phyloP scores from a whole-genome alignment of 2,113 vertebrate species.

The Phalacrocorax carbo region DNA sequence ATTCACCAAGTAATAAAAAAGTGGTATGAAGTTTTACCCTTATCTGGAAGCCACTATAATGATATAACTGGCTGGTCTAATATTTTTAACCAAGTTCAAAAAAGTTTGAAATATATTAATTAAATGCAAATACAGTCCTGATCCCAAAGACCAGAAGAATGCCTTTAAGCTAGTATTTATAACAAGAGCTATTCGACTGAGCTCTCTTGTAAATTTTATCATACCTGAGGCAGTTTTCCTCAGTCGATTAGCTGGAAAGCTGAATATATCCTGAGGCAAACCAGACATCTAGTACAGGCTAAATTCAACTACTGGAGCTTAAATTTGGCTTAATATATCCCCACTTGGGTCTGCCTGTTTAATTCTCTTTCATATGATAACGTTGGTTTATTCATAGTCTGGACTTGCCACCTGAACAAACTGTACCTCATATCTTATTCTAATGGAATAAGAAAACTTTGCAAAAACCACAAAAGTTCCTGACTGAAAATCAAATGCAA shows the following conservation, averaged over 20 bases:
- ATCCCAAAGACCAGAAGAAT: conserved; percentile 76
- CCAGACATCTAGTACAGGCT: conserved; percentile 81
- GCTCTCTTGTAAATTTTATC: conserved; percentile 88
- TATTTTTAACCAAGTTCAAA: conserved; percentile 68
- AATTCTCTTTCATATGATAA: conserved; percentile 86
- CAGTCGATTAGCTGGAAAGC: conserved; percentile 76
- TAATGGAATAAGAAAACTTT: conserved; percentile 67
- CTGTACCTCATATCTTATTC: conserved; percentile 70
- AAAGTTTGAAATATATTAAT: conserved; percentile 79
- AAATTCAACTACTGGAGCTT: conserved; percentile 87
- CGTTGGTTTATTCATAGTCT: conserved; percentile 75
- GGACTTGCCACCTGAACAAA: conserved; percentile 74
- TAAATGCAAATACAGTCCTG: conserved; percentile 81
- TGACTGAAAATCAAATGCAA: conserved; percentile 60
- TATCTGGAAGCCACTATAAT: neutral
- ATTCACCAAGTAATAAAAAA: neutral
- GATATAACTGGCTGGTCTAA: conserved; percentile 63
- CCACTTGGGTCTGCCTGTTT: conserved; percentile 86
- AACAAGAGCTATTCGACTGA: conserved; percentile 78
- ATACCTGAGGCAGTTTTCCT: conserved; percentile 83
- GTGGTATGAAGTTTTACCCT: neutral
- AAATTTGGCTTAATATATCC: conserved; percentile 94
- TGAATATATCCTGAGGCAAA: conserved; percentile 89
- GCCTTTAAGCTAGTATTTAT: conserved; percentile 85
- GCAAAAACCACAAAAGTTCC: conserved; percentile 61